phyloP scores from a whole-genome alignment of 2,888 invertebrate genomes.

The Silvanus unidentatus region DNA sequence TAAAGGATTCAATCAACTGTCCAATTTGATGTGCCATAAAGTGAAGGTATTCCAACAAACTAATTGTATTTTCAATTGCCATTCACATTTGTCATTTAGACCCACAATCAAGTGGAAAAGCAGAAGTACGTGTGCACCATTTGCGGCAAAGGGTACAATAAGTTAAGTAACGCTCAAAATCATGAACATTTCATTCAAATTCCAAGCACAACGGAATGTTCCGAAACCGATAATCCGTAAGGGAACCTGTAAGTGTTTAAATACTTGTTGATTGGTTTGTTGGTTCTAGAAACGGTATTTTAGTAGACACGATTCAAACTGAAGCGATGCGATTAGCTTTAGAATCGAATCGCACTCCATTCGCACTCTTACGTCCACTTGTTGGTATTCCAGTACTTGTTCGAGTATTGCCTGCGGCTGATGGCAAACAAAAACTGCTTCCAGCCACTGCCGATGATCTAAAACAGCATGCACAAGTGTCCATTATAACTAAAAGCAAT shows the following conservation, averaged over 20 bases:
- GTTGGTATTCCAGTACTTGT: slow-evolving; percentile 64
- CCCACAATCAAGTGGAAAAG: slow-evolving; percentile 51
- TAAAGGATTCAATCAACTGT: slow-evolving; percentile 76
- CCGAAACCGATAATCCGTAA: no score
- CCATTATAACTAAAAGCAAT: slow-evolving; percentile 33
- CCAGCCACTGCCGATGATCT: slow-evolving; percentile 69
- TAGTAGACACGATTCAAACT: slow-evolving; percentile 67
- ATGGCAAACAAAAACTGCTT: slow-evolving; percentile 57
- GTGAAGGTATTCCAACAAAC: slow-evolving; percentile 50
- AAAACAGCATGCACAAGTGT: slow-evolving; percentile 59
- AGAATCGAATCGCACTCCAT: slow-evolving; percentile 61
- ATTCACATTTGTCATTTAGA: slow-evolving; percentile 25
- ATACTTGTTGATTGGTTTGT: no score
- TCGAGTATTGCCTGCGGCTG: slow-evolving; percentile 56
- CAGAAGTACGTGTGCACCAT: slow-evolving; percentile 51
- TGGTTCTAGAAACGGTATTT: slow-evolving; percentile 31
- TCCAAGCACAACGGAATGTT: no score
- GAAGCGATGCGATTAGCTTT: slow-evolving; percentile 64
- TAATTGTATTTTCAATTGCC: not conserved
- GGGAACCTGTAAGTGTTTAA: no score
- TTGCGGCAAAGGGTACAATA: slow-evolving; percentile 52
- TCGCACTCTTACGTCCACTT: slow-evolving; percentile 62
- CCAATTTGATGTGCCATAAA: slow-evolving; percentile 73
- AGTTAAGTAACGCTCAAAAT: slow-evolving; percentile 35
- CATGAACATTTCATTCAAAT: no score